phyloP scores from a whole-genome alignment of 2,888 invertebrate species.

The Heptascelio sp. region DNA sequence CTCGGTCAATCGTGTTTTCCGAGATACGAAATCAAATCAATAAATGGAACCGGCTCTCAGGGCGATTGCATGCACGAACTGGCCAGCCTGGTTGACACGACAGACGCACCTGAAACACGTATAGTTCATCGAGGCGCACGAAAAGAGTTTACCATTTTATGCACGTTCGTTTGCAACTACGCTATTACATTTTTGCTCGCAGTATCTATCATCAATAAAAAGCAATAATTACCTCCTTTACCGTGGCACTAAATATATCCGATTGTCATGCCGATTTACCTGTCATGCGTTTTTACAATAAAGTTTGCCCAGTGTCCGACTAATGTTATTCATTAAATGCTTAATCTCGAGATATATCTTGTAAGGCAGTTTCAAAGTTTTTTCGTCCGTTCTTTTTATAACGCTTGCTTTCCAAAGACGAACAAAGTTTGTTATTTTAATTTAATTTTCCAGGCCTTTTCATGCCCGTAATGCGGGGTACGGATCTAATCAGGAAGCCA shows the following conservation, averaged over 20 bases:
- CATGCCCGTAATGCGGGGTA: too few relatives aligned
- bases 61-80: constrained; percentile 65
- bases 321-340: constrained; percentile 54
- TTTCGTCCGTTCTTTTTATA: too few relatives aligned
- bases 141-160: constrained; percentile 44
- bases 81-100: constrained; percentile 47
- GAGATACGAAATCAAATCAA: constrained; percentile 66
- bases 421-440: too few relatives aligned
- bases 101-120: constrained; percentile 61
- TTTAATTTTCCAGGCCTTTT: too few relatives aligned
- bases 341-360: constrained; percentile 43
- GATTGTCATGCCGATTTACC: constrained; percentile 59
- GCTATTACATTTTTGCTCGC: constrained; percentile 65
- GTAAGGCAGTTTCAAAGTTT: constrained; percentile 33
- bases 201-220: constrained; percentile 66
- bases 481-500: too few relatives aligned
- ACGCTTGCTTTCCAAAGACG: too few relatives aligned
- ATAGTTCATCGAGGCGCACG: constrained; percentile 62
- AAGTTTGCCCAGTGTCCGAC: constrained; percentile 45
- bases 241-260: constrained; percentile 59
- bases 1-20: constrained; percentile 49
- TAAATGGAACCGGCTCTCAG: constrained; percentile 58
- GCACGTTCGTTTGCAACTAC: constrained; percentile 50
- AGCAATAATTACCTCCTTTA: constrained; percentile 63
- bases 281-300: constrained; percentile 56